Conservation (phyloP, 2,797 vertebrate genomes). For the Melanotaenia boesemani region DNA sequence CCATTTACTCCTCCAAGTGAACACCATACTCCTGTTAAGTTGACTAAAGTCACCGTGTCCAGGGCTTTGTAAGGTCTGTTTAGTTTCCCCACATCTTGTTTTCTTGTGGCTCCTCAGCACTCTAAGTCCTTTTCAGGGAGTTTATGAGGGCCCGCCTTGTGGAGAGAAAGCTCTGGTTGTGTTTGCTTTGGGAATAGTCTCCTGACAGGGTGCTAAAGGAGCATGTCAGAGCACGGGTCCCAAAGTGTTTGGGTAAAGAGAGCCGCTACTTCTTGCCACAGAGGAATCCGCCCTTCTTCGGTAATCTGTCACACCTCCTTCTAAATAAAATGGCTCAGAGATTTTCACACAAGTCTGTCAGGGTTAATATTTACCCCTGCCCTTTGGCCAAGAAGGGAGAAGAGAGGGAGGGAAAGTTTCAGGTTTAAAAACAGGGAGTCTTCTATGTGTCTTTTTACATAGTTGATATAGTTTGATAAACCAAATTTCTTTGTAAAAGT, state of each 20-base stretch:
- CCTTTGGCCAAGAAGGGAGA: conserved; percentile 71
- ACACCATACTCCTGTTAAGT: conserved; percentile 71
- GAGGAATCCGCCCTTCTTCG: conserved; percentile 84
- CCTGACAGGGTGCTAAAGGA: conserved; percentile 87
- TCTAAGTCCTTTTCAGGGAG: conserved; percentile 82
- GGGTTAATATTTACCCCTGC: conserved; percentile 89
- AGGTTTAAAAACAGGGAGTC: conserved; percentile 31
- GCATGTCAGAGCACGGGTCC: conserved; percentile 83
- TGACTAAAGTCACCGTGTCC: conserved; percentile 80
- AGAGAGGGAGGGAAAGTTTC: conserved; percentile 40
- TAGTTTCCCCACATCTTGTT: conserved; percentile 82
- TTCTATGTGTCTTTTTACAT: conserved; percentile 46
- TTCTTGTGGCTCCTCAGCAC: conserved; percentile 78
- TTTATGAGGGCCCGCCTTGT: conserved; percentile 77
- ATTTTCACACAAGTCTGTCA: conserved; percentile 88
- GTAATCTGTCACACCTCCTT: conserved; percentile 84
- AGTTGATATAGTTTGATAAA: not conserved
- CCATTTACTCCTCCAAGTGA: conserved; percentile 65
- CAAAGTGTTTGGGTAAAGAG: conserved; percentile 81
- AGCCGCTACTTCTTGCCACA: conserved; percentile 81
- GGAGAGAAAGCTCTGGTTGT: conserved; percentile 78
- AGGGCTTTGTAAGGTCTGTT: conserved; percentile 80
- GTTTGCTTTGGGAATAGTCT: conserved; percentile 86
- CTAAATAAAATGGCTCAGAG: conserved; percentile 83
- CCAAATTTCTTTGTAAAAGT: not conserved